Percentiles rank a stretch among this genome's conserved stretches.
These are phyloP conservation scores for Paragorgia papillata DNA, from an alignment of 92 coral and sea anemone species.

Conservation along the genomic window DNA sequence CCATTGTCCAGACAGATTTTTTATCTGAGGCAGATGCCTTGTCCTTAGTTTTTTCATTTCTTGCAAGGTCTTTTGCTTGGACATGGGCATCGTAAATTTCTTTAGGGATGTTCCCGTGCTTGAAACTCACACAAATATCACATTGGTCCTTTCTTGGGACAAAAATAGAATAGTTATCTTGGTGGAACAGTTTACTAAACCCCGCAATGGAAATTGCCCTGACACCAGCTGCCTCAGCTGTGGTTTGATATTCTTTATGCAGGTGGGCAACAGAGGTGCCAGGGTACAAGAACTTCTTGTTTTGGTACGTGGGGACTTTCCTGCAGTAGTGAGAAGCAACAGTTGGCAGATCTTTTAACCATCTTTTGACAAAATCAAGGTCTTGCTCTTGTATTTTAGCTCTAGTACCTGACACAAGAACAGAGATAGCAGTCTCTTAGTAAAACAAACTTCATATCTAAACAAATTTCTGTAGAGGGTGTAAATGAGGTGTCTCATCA, in stretches of 20 bases:
- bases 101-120: conserved; percentile 1
- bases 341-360: not conserved
- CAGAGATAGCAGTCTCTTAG: not conserved
- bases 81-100: conserved; percentile 4
- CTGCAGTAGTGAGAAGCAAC: conserved; percentile 32
- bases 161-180: conserved; percentile 14
- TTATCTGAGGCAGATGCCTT: not conserved
- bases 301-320: conserved; percentile 2
- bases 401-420: not conserved
- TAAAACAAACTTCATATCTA: not conserved
- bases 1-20: conserved; percentile 13
- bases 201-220: not conserved
- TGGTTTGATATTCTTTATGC: conserved; percentile 2
- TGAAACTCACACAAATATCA: conserved; percentile 25
- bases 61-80: conserved; percentile 13
- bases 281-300: conserved; percentile 23
- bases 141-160: conserved; percentile 37
- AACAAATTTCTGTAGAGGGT: not conserved
- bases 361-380: not conserved
- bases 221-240: conserved; percentile 7
- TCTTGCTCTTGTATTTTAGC: not conserved
- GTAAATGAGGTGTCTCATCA: too few species aligned
- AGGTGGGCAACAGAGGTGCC: not conserved
- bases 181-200: not conserved
- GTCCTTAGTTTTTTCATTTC: conserved; percentile 20